Evolutionary conservation across 1,140 invertebrate species (phyloP).

Genomic region (Nephotettix cincticeps): DNA sequence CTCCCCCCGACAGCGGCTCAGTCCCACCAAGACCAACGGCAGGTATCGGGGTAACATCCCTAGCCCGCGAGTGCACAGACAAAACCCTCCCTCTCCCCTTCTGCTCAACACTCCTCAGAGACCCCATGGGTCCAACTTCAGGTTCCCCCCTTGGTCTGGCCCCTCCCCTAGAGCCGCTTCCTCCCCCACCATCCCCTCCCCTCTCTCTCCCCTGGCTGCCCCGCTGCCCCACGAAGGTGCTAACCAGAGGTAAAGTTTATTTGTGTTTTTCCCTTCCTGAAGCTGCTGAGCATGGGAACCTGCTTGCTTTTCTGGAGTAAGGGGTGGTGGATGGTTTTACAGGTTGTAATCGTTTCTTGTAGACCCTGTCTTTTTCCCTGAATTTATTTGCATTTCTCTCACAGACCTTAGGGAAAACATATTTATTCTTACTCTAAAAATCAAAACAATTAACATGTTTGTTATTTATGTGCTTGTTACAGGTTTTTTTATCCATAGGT

Average conservation of each 20-base stretch:
- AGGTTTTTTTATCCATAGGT: no score
- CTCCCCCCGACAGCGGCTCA: conserved; percentile 43
- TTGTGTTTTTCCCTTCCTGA: not conserved
- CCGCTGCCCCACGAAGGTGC: conserved; percentile 21
- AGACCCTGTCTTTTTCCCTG: no score
- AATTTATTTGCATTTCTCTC: no score
- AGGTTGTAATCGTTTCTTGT: no score
- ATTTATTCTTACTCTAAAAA: no score
- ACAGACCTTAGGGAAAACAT: no score
- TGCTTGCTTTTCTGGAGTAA: not conserved
- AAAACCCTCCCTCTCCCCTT: conserved; percentile 40
- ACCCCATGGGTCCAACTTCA: conserved; percentile 38
- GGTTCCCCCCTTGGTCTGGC: conserved; percentile 45
- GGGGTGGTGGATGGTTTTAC: not conserved
- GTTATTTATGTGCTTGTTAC: no score
- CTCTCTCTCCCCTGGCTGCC: conserved; percentile 39
- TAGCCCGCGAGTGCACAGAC: conserved; percentile 23
- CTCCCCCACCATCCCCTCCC: conserved; percentile 52
- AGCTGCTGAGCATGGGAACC: conserved; percentile 3
- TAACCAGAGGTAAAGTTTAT: conserved; percentile 36
- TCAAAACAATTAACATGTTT: no score
- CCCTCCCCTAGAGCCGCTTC: conserved; percentile 51
- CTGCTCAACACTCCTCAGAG: conserved; percentile 34
- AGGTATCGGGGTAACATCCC: not conserved
- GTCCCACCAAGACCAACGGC: conserved; percentile 28